These are phyloP conservation scores for Zonitis immaculata DNA, from an alignment of 2,888 invertebrate genomes.

Conservation along the genomic window DNA sequence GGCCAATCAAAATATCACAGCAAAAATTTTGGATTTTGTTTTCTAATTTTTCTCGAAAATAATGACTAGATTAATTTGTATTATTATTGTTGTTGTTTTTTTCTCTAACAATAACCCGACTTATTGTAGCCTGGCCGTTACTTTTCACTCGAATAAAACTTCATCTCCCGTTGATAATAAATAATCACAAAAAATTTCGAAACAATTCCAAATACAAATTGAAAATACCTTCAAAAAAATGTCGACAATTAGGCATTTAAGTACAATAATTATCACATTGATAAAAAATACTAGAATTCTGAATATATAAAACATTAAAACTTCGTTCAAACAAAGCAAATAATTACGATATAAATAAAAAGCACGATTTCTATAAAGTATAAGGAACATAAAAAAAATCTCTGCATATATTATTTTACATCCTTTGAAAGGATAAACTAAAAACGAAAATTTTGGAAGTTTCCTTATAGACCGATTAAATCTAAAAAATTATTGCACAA, in stretches of 20 bases:
- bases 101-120: conserved; percentile 11
- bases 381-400: conserved; percentile 26
- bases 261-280: conserved; percentile 29
- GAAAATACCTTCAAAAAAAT: too few relatives aligned
- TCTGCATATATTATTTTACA: conserved; percentile 23
- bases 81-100: too few relatives aligned
- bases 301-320: conserved; percentile 2
- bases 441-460: conserved; percentile 10
- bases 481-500: not conserved
- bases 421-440: conserved; percentile 36
- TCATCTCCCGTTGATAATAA: conserved; percentile 1
- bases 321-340: conserved; percentile 6
- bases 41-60: conserved; percentile 12
- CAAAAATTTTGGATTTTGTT: conserved; percentile 33
- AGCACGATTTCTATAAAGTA: conserved; percentile 3
- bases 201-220: too few relatives aligned
- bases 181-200: not conserved
- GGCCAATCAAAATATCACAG: conserved; percentile 40
- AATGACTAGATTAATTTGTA: conserved; percentile 42
- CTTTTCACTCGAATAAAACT: too few relatives aligned
- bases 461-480: not conserved
- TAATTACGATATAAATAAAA: too few relatives aligned
- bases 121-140: conserved; percentile 27
- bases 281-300: conserved; percentile 18
- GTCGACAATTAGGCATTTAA: conserved; percentile 13